Base-by-base conservation (phyloP, 2,113 vertebrate genomes). In the Antechinus stuartii region DNA sequence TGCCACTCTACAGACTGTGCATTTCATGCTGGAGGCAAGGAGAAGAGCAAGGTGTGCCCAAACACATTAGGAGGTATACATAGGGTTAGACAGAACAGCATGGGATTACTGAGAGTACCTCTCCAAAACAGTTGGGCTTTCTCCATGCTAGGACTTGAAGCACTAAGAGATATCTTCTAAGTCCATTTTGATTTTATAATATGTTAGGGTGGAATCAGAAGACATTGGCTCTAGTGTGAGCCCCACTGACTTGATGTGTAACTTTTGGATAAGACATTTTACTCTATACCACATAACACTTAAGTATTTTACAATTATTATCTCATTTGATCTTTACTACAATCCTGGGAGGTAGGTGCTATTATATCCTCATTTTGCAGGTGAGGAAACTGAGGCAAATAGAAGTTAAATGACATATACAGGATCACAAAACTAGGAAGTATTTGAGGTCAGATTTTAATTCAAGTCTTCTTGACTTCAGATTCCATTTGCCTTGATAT, bases 401-500 rank as follows among this genome's bases (percentile, higher is more conserved):
- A 42, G n/a, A 84, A 19, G 19, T 84, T 84, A 42, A 84, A 19
- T 84, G 19, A 84, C 7, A 84, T 84, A 22, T 7, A 8, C 68
- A 84, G 68, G 19, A 23, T 84, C 68, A 84, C 68, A 84, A 84
- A 84, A 23, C 19, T 42, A 84, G 35, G 35, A 42, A 84, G 16
- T 84, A 84, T 84, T n/a, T 84, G n/a, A 42, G 68, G n/a, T 84
- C 68, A 84, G 19, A 42, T 42, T 42, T 84, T 84, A 42, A 84
- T 6, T 84, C 35, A 22, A n/a, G 0, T 84, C 35, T 42, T 84
- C 68, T 6, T 42, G 68, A 42, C 7, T 84, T 35, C 68, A 42
- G n/a, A 23, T 7, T 98, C 93, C 96, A 97, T 97, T 95, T 96
- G 93, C 96, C 96, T 26, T 96, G 94, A 96, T 27, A 54, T 0